A percentile compares a stretch with the other conserved stretches of the same genome.
phyloP scores from a whole-genome alignment of 2,113 vertebrate genomes.

The Tenrec ecaudatus region DNA sequence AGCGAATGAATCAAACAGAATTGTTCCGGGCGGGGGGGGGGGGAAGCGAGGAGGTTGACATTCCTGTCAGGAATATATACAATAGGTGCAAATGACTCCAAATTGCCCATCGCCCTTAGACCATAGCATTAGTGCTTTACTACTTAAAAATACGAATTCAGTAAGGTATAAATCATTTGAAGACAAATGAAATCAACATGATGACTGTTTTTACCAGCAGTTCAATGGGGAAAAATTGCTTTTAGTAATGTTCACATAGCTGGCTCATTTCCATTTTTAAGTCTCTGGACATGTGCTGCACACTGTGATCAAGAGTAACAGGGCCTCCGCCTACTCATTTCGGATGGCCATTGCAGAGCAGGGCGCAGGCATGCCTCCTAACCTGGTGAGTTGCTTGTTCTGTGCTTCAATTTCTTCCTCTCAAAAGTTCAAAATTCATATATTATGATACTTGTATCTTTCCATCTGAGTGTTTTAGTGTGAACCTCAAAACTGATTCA shows the following conservation, averaged over 20 bases:
- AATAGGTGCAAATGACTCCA: conserved; percentile 27
- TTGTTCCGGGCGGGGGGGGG: background rate
- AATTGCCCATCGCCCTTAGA: background rate
- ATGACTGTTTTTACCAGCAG: conserved; percentile 5
- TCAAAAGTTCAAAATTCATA: conserved; percentile 8
- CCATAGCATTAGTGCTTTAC: background rate
- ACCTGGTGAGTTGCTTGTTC: background rate
- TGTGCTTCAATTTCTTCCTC: conserved; percentile 23
- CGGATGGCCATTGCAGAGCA: background rate
- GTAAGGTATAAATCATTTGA: conserved; percentile 29
- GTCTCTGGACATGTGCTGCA: background rate
- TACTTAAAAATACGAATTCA: conserved; percentile 48
- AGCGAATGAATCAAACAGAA: background rate
- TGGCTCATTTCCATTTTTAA: conserved; percentile 49
- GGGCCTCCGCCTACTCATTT: conserved; percentile 46
- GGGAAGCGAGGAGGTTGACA: conserved; percentile 6
- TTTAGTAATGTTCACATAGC: background rate
- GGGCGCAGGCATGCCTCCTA: background rate
- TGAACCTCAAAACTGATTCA: background rate
- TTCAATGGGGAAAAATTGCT: conserved; percentile 9
- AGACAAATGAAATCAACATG: conserved; percentile 66
- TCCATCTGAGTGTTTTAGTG: background rate
- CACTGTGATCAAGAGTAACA: background rate
- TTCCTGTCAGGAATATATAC: background rate
- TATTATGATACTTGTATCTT: conserved; percentile 16